Evolutionary conservation across 2,888 invertebrate species (phyloP).

Genomic region (Athripsodes cinereus): DNA sequence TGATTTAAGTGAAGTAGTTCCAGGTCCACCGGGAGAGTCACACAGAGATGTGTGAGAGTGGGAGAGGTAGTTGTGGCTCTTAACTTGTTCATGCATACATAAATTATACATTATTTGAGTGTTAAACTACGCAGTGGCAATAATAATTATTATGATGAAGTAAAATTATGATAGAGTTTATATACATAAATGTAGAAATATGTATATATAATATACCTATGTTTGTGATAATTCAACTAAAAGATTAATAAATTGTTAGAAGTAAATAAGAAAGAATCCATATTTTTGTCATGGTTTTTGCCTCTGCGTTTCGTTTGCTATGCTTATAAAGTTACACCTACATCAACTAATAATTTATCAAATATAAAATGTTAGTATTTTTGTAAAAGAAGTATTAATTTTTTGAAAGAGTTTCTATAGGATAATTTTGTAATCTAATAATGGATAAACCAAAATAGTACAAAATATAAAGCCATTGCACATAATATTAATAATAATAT

Average conservation of each 20-base stretch:
- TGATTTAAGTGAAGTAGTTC: too few relatives aligned
- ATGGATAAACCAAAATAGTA: conserved; percentile 25
- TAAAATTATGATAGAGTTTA: conserved; percentile 27
- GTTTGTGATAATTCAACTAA: conserved; percentile 14
- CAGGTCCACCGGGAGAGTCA: too few relatives aligned
- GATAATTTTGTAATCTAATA: conserved; percentile 16
- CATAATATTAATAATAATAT: conserved; percentile 13
- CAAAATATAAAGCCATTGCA: conserved; percentile 27
- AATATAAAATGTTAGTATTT: conserved; percentile 26
- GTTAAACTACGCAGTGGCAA: not conserved
- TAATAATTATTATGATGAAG: conserved; percentile 7
- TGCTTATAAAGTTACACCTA: conserved; percentile 22
- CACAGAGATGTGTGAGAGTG: too few relatives aligned
- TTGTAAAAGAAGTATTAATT: conserved; percentile 22
- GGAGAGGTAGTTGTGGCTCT: too few relatives aligned
- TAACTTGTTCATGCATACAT: too few relatives aligned
- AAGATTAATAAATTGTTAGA: conserved; percentile 21
- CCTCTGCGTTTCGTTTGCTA: conserved; percentile 23
- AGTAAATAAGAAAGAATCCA: conserved; percentile 16
- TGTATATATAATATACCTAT: conserved; percentile 18
- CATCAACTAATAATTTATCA: conserved; percentile 5
- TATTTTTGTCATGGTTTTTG: conserved; percentile 27
- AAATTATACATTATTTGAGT: too few relatives aligned
- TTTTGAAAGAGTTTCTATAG: conserved; percentile 19
- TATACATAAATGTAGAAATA: conserved; percentile 27